Evolutionary conservation across 2,888 invertebrate genomes (phyloP).

Genomic region (Ichneumon xanthorius): DNA sequence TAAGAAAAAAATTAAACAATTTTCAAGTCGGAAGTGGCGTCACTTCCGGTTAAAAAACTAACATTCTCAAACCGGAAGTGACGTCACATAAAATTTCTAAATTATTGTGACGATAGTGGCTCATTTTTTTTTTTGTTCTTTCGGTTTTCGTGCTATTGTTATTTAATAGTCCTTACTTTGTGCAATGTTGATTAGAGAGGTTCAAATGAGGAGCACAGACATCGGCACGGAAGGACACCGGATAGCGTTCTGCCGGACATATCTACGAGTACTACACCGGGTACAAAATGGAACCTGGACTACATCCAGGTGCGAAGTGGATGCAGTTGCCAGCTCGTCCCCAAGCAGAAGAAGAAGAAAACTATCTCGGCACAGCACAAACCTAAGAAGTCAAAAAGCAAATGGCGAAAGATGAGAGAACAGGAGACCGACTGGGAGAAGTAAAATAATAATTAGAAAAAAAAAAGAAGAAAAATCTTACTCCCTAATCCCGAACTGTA

Average conservation of each 20-base stretch:
- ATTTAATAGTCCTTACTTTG: background rate
- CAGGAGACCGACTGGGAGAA: slow-evolving; percentile 62
- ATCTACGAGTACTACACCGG: slow-evolving; percentile 66
- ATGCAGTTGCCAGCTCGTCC: slow-evolving; percentile 92
- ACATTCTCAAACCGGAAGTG: background rate
- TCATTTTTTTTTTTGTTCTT: background rate
- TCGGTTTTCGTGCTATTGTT: background rate
- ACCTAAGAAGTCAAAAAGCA: slow-evolving; percentile 78
- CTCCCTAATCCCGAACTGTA: slow-evolving; percentile 33
- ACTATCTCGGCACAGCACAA: slow-evolving; percentile 71
- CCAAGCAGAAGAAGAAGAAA: slow-evolving; percentile 86
- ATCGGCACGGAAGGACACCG: slow-evolving; percentile 77
- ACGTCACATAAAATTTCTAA: too few relatives aligned
- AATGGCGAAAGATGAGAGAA: slow-evolving; percentile 71
- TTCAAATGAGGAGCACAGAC: slow-evolving; percentile 82
- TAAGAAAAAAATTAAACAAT: background rate
- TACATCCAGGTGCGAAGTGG: slow-evolving; percentile 93
- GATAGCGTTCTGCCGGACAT: slow-evolving; percentile 61
- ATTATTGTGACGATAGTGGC: too few relatives aligned
- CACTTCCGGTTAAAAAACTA: background rate
- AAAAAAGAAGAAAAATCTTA: slow-evolving; percentile 11
- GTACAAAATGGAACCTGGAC: slow-evolving; percentile 90
- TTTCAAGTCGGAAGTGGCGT: background rate
- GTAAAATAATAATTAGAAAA: slow-evolving; percentile 4
- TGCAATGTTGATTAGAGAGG: slow-evolving; percentile 78